Evolutionary conservation across 2,888 invertebrate genomes (phyloP).

Genomic region (Microchrysa polita): DNA sequence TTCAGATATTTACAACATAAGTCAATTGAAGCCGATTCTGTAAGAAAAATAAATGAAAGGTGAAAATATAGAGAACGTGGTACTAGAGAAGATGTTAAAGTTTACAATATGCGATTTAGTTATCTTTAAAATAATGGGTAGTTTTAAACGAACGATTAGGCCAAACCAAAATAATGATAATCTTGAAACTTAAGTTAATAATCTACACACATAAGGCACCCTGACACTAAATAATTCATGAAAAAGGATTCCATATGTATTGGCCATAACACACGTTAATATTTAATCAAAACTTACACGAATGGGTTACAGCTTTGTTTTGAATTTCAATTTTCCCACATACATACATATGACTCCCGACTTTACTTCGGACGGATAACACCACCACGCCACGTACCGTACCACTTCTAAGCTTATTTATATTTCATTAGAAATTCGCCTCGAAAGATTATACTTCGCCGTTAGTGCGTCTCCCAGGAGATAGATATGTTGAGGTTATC

Average conservation of each 20-base stretch:
- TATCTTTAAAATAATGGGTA: not conserved
- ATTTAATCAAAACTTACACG: not conserved
- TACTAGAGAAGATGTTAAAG: not conserved
- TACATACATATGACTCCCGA: no score
- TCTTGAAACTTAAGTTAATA: not conserved
- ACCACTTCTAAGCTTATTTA: not conserved
- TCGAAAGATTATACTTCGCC: not conserved
- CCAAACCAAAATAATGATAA: not conserved
- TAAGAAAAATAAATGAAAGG: not conserved
- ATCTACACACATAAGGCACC: no score
- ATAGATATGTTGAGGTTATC: not conserved
- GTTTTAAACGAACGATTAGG: not conserved
- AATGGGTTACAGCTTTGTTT: not conserved
- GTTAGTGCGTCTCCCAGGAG: not conserved
- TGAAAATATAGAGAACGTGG: not conserved
- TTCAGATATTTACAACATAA: constrained; percentile 43
- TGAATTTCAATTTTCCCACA: constrained; percentile 17
- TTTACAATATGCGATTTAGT: no score
- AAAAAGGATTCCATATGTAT: not conserved
- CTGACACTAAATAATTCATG: no score
- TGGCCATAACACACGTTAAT: not conserved
- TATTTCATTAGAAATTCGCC: not conserved
- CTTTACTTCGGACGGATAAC: not conserved
- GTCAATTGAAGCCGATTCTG: no score
- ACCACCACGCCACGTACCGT: not conserved